phyloP scores from a whole-genome alignment of 2,113 vertebrate genomes.

The Dolichotis patagonum region DNA sequence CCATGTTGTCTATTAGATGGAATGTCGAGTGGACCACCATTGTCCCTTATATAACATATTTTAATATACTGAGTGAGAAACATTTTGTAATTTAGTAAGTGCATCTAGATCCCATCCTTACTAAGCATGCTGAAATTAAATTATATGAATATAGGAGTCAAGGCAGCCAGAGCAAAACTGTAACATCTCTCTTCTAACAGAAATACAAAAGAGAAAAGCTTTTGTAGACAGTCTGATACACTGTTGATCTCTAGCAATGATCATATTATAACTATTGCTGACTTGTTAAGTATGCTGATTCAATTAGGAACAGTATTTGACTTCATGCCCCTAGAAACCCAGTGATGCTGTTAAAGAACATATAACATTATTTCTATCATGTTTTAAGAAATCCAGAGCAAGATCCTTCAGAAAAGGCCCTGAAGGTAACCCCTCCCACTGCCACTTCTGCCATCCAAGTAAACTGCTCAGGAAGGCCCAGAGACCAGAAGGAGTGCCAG shows the following conservation, averaged over 20 bases:
- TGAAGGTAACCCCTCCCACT: no score
- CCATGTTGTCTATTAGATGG: not conserved
- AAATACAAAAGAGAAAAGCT: not conserved
- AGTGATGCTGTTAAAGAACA: conserved; percentile 23
- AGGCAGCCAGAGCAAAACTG: not conserved
- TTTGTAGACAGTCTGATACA: conserved; percentile 4
- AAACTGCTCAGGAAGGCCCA: no score
- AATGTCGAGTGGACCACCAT: not conserved
- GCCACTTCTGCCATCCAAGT: no score
- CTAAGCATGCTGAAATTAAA: not conserved
- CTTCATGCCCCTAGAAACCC: conserved; percentile 7
- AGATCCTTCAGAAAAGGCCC: no score
- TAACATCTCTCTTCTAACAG: not conserved
- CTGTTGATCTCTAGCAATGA: not conserved
- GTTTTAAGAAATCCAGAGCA: conserved; percentile 47
- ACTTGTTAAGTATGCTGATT: conserved; percentile 36
- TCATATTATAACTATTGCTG: conserved; percentile 3
- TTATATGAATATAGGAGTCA: not conserved
- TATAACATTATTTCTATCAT: not conserved
- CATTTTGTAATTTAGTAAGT: not conserved
- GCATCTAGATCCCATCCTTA: not conserved
- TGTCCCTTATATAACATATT: not conserved
- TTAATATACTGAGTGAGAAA: conserved; percentile 30
- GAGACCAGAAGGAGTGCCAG: no score
- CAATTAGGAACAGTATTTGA: conserved; percentile 21